Conservation (phyloP, 2,113 vertebrate species). For the Ia io region DNA sequence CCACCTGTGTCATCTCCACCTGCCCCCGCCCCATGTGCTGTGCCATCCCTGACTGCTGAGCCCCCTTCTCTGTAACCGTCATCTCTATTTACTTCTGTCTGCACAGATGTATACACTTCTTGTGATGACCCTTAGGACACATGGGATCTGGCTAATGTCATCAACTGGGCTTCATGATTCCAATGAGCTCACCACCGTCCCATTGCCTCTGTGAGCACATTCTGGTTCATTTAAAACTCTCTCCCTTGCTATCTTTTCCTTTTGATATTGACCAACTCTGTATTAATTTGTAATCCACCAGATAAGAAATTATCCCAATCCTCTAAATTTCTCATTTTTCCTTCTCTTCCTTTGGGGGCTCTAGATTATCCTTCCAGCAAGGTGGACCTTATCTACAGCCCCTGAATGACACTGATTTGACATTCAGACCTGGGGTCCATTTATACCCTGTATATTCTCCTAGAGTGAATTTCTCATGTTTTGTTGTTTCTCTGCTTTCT, state of each 20-base stretch:
- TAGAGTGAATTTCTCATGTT: background rate
- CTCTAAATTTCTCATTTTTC: background rate
- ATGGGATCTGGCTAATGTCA: background rate
- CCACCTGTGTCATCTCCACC: slow-evolving; percentile 44
- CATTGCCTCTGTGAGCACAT: background rate
- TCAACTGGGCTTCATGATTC: background rate
- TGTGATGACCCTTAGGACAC: background rate
- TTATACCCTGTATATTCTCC: background rate
- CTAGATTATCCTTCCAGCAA: background rate
- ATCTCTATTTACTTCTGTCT: background rate
- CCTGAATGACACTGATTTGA: background rate
- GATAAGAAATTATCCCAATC: background rate
- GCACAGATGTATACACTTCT: background rate
- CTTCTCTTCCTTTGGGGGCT: background rate
- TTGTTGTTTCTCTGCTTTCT: background rate
- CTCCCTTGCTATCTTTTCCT: background rate
- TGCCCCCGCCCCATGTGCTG: slow-evolving; percentile 31
- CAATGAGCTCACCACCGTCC: background rate
- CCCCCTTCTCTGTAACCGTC: background rate
- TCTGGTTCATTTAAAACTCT: background rate
- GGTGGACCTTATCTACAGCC: background rate
- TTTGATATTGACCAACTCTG: background rate
- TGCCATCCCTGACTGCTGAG: background rate
- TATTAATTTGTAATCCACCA: background rate
- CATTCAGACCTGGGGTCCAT: background rate